Evolutionary conservation across 2,113 vertebrate species (phyloP).

Genomic region (Cavia aperea): DNA sequence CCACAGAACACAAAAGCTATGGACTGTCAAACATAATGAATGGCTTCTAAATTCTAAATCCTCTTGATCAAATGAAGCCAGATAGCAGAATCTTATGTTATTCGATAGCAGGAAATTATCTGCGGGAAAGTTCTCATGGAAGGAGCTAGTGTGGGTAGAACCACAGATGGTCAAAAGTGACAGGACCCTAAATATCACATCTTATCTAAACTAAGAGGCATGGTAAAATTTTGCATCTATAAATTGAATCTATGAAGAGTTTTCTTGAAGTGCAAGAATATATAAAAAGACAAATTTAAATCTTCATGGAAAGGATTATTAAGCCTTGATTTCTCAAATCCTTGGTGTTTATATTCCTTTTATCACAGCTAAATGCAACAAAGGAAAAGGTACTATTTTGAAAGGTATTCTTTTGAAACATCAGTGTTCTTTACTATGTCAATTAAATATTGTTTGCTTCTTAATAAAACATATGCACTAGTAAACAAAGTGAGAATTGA

Average conservation of each 20-base stretch:
- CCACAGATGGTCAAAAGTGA: neutral
- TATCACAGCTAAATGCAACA: neutral
- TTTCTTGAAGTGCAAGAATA: slow-evolving; percentile 1
- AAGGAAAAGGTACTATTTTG: neutral
- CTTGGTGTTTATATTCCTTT: neutral
- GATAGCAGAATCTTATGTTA: neutral
- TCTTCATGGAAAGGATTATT: neutral
- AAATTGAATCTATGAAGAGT: neutral
- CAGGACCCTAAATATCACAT: neutral
- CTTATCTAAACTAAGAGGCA: neutral
- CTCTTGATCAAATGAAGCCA: neutral
- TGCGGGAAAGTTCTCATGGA: neutral
- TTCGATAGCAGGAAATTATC: neutral
- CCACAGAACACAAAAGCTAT: neutral
- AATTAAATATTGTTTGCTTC: neutral
- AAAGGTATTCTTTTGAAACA: neutral
- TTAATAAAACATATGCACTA: neutral
- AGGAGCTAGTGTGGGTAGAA: neutral
- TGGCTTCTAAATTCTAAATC: neutral
- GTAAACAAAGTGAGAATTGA: neutral
- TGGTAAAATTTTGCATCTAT: neutral
- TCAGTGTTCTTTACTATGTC: neutral
- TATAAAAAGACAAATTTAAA: neutral
- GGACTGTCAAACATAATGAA: neutral
- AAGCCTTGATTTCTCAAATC: neutral